Conservation (phyloP, 2,113 vertebrate species). For the Thalassoma bifasciatum region DNA sequence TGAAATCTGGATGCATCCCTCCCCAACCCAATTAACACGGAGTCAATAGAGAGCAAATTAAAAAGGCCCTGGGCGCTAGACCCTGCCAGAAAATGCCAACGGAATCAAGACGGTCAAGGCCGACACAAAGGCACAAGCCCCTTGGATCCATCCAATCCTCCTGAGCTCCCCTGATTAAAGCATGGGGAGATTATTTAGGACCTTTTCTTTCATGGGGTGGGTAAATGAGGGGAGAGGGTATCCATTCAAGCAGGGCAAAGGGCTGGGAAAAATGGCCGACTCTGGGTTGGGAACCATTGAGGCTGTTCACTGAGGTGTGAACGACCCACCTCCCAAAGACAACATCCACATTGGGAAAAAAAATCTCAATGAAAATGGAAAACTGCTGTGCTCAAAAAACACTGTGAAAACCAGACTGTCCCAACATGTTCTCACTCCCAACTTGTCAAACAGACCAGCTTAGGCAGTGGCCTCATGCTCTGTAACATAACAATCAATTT, state of each 20-base stretch:
- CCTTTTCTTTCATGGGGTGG: slow-evolving; percentile 69
- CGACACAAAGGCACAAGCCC: slow-evolving; percentile 74
- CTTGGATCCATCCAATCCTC: slow-evolving; percentile 51
- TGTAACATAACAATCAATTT: too few species aligned
- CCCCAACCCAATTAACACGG: slow-evolving; percentile 82
- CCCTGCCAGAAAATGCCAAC: slow-evolving; percentile 74
- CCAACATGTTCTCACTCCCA: neutral
- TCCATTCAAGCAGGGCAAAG: slow-evolving; percentile 76
- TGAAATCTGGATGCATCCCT: slow-evolving; percentile 79
- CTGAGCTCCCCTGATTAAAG: slow-evolving; percentile 77
- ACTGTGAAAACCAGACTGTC: slow-evolving; percentile 24
- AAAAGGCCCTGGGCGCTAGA: slow-evolving; percentile 79
- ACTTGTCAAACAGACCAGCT: neutral
- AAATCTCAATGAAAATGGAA: slow-evolving; percentile 51
- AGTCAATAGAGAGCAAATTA: slow-evolving; percentile 86
- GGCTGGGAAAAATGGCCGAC: slow-evolving; percentile 75
- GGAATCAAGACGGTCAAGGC: slow-evolving; percentile 77
- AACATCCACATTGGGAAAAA: slow-evolving; percentile 61
- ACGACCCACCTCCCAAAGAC: slow-evolving; percentile 67
- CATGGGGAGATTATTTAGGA: slow-evolving; percentile 72
- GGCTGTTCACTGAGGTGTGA: slow-evolving; percentile 79
- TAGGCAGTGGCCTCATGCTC: too few species aligned
- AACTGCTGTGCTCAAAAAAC: slow-evolving; percentile 53
- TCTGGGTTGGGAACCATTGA: slow-evolving; percentile 69
- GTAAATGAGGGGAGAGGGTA: slow-evolving; percentile 73